phyloP scores from a whole-genome alignment of 2,113 vertebrate species.

The Nothobranchius furzeri region DNA sequence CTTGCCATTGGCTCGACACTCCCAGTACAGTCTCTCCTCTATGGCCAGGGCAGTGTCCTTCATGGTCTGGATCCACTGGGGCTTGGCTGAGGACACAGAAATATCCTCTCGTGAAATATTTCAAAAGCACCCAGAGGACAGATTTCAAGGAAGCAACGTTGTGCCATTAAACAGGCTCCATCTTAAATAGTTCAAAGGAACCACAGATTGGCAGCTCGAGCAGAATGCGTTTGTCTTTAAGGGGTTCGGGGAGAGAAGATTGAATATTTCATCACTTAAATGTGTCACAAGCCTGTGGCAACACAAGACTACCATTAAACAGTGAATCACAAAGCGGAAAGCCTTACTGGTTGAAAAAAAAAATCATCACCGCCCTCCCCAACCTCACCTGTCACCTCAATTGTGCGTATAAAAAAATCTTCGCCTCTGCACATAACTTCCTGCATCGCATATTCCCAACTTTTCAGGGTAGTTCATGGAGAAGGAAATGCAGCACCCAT shows the following conservation, averaged over 20 bases:
- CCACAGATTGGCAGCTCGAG: slow-evolving; percentile 25
- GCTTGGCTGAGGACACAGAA: slow-evolving; percentile 84
- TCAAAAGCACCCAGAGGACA: slow-evolving; percentile 18
- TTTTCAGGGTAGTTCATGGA: slow-evolving; percentile 41
- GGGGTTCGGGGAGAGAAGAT: slow-evolving; percentile 21
- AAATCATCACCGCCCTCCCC: slow-evolving; percentile 1
- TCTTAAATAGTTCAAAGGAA: slow-evolving; percentile 46
- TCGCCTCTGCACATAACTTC: slow-evolving; percentile 15
- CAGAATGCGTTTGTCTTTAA: slow-evolving; percentile 37
- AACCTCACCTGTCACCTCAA: slow-evolving; percentile 43
- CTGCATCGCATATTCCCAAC: slow-evolving; percentile 34
- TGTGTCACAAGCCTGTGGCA: slow-evolving; percentile 55
- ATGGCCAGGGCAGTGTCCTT: slow-evolving; percentile 84
- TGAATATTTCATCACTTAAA: slow-evolving; percentile 55
- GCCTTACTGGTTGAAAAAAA: slow-evolving; percentile 13
- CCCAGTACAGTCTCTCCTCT: slow-evolving; percentile 88
- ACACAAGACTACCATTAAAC: slow-evolving; percentile 49
- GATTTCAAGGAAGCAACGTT: slow-evolving; percentile 28
- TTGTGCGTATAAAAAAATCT: slow-evolving; percentile 37
- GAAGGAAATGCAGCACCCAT: slow-evolving; percentile 45
- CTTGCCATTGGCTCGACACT: slow-evolving; percentile 89
- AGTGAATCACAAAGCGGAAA: slow-evolving; percentile 36
- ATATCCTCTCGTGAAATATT: slow-evolving; percentile 40
- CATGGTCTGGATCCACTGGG: slow-evolving; percentile 91
- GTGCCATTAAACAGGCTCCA: slow-evolving; percentile 36